These are phyloP conservation scores for Sebastes paucispinis DNA, from an alignment of 2,797 vertebrate genomes.

Conservation along the genomic window DNA sequence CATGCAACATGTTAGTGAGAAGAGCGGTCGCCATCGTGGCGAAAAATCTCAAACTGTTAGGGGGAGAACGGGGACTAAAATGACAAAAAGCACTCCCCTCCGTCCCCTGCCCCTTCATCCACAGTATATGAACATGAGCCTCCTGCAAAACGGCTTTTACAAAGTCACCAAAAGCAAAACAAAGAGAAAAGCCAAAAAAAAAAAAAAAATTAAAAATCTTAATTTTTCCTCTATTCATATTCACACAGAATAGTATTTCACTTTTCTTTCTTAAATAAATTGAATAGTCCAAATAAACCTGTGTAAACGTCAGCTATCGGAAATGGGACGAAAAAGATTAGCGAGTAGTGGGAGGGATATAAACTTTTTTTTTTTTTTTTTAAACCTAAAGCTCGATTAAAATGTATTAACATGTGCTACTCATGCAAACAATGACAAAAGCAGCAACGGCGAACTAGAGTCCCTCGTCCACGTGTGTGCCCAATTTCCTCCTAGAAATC, in stretches of 20 bases:
- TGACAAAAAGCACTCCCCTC: constrained; percentile 3
- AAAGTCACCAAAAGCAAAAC: constrained; percentile 64
- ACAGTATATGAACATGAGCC: constrained; percentile 52
- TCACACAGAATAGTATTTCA: constrained; percentile 69
- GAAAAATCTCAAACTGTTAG: not conserved
- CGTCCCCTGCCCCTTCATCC: constrained; percentile 67
- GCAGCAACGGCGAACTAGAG: constrained; percentile 57
- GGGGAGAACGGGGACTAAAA: not conserved
- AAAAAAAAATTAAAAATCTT: constrained; percentile 23
- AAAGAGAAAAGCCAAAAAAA: constrained; percentile 36
- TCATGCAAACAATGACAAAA: constrained; percentile 70
- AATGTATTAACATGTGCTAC: constrained; percentile 68
- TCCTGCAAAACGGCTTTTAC: constrained; percentile 59
- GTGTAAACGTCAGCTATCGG: constrained; percentile 64
- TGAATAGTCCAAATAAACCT: constrained; percentile 61
- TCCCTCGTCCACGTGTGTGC: constrained; percentile 37
- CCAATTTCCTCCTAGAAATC: constrained; percentile 49
- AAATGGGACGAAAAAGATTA: constrained; percentile 61
- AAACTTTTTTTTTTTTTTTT: not conserved
- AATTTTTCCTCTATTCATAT: constrained; percentile 66
- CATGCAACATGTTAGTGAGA: not conserved
- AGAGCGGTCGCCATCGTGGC: not conserved
- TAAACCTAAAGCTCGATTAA: constrained; percentile 66
- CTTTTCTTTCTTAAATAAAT: constrained; percentile 76
- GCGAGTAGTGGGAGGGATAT: constrained; percentile 47